A percentile compares a stretch with the other conserved stretches of the same genome.
Conservation (phyloP, 2,113 vertebrate genomes). For the Oceanites oceanicus region DNA sequence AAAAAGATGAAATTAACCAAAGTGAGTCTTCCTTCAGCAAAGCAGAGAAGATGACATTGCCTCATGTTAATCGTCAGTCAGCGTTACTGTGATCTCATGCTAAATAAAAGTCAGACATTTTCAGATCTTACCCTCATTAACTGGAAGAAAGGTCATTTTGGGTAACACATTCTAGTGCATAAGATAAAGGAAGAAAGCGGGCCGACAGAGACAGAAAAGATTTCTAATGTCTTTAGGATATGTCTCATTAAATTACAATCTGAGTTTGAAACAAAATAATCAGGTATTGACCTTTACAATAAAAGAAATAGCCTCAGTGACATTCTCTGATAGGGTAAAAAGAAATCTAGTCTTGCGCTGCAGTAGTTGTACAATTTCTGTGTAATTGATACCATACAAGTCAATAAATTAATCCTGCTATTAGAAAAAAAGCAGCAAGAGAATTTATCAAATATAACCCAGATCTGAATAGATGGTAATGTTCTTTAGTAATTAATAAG, state of each 20-base stretch:
- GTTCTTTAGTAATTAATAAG: neutral
- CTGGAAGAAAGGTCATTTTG: slow-evolving; percentile 5
- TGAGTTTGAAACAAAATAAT: neutral
- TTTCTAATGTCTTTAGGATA: neutral
- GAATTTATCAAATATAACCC: neutral
- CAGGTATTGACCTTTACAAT: slow-evolving; percentile 27
- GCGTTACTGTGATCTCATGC: neutral
- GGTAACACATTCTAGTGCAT: neutral
- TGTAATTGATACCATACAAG: neutral
- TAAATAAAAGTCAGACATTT: neutral
- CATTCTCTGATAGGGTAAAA: neutral
- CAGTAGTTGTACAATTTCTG: neutral
- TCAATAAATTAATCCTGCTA: neutral
- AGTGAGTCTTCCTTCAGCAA: neutral
- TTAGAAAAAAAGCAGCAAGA: neutral
- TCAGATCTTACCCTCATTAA: neutral
- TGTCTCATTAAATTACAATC: neutral
- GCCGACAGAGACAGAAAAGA: neutral
- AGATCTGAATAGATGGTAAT: neutral
- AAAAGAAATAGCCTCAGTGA: neutral
- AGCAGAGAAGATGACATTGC: neutral
- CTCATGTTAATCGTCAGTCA: neutral
- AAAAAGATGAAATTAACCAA: neutral
- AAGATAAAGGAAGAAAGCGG: neutral
- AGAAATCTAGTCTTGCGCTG: neutral